Percentiles rank a stretch among this genome's conserved stretches.
phyloP scores from a whole-genome alignment of 2,797 vertebrate genomes.

The Novumbra hubbsi region DNA sequence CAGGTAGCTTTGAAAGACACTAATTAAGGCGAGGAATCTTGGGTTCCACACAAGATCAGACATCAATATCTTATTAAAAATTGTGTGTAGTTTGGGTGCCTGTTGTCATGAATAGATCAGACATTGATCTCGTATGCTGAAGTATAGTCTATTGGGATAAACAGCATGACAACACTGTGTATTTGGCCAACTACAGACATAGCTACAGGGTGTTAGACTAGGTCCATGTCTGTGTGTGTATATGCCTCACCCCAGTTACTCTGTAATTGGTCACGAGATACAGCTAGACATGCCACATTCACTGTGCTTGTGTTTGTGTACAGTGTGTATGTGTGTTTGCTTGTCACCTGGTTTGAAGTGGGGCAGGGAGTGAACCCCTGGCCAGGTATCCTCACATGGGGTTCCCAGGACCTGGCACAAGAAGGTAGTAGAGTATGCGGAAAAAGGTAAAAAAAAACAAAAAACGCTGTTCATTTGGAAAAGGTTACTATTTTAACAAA shows the following conservation, averaged over 20 bases:
- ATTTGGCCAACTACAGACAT: constrained; percentile 40
- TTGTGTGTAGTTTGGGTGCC: not conserved
- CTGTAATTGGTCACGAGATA: constrained; percentile 63
- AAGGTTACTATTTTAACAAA: not conserved
- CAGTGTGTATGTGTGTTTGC: not conserved
- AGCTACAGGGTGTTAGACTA: constrained; percentile 46
- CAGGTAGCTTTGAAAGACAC: not conserved
- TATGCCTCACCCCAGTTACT: constrained; percentile 23
- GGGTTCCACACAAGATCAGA: not conserved
- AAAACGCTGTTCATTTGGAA: not conserved
- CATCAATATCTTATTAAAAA: not conserved
- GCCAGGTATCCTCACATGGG: constrained; percentile 84
- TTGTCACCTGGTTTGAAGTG: not conserved
- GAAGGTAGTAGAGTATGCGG: not conserved
- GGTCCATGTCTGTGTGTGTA: constrained; percentile 18
- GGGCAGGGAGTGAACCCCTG: constrained; percentile 78
- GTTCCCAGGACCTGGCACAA: constrained; percentile 79
- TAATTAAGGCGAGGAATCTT: not conserved
- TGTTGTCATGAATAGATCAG: constrained; percentile 20
- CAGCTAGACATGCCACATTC: not conserved
- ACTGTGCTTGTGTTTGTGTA: constrained; percentile 4
- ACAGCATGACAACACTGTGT: constrained; percentile 27
- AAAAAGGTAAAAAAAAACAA: not conserved
- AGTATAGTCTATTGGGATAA: not conserved
- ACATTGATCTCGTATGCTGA: constrained; percentile 16